Conservation (phyloP, 1,140 invertebrate genomes). For the Trichomalopsis sarcophagae region DNA sequence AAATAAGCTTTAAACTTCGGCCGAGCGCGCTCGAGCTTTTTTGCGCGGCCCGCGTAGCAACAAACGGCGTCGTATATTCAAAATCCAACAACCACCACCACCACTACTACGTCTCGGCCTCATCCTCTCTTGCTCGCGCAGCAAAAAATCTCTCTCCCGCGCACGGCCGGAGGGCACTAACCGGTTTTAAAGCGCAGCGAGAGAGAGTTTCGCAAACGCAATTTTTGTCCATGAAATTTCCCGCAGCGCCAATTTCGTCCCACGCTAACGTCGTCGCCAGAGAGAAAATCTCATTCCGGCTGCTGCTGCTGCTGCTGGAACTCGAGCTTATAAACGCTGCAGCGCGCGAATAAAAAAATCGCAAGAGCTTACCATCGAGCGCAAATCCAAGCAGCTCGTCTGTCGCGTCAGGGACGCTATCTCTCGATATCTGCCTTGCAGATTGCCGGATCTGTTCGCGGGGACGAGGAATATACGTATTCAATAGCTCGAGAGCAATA, state of each 20-base stretch:
- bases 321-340: conserved; percentile 2
- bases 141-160: not conserved
- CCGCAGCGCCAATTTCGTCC: conserved; percentile 35
- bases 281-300: conserved; percentile 31
- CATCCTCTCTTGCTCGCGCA: not conserved
- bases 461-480: not conserved
- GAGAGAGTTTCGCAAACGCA: conserved; percentile 13
- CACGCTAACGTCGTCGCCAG: not conserved
- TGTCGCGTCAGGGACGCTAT: not conserved
- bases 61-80: not conserved
- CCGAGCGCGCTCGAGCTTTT: not conserved
- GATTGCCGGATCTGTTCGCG: not conserved
- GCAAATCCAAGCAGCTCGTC: not conserved
- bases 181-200: conserved; percentile 30
- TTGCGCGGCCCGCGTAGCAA: not conserved
- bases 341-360: not conserved
- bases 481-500: not conserved
- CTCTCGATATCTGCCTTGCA: conserved; percentile 18
- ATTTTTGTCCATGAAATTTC: conserved; percentile 47
- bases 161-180: conserved; percentile 3
- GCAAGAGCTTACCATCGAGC: not conserved
- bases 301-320: conserved; percentile 6
- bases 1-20: not conserved
- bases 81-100: not conserved
- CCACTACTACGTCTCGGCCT: not conserved